Conservation (phyloP, 1,140 invertebrate species). For the Drosophila punjabiensis region DNA sequence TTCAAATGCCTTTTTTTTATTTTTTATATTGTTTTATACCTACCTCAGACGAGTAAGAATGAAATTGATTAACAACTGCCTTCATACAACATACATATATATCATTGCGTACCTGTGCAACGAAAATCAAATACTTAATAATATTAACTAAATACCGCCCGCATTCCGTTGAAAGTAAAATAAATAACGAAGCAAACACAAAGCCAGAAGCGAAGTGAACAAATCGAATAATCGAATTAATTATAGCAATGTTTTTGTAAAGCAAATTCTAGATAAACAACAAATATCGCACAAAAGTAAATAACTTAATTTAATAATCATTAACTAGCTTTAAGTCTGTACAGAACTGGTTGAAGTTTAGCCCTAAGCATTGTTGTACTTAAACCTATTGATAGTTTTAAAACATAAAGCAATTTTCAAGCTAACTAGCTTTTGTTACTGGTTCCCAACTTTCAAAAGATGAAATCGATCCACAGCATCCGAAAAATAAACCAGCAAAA, state of each 20-base stretch:
- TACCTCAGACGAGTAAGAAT: conserved; percentile 53
- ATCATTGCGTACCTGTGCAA: conserved; percentile 81
- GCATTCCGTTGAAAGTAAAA: conserved; percentile 63
- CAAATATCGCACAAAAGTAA: conserved; percentile 37
- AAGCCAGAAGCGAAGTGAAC: conserved; percentile 64
- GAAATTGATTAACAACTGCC: conserved; percentile 54
- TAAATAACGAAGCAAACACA: conserved; percentile 8
- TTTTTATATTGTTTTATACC: conserved; percentile 51
- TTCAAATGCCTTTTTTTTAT: conserved; percentile 55
- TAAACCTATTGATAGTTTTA: conserved; percentile 49
- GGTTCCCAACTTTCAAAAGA: conserved; percentile 37
- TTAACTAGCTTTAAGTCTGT: conserved; percentile 48
- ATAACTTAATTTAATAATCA: conserved; percentile 18
- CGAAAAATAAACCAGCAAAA: conserved; percentile 43
- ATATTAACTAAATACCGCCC: conserved; percentile 50
- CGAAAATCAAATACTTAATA: conserved; percentile 66
- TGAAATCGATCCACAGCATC: conserved; percentile 25
- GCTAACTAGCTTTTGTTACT: conserved; percentile 51
- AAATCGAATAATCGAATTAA: conserved; percentile 61
- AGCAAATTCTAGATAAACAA: conserved; percentile 42
- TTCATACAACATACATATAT: conserved; percentile 21
- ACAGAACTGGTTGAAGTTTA: conserved; percentile 72
- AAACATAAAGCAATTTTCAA: conserved; percentile 31
- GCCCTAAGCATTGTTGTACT: conserved; percentile 73
- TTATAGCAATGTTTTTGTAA: conserved; percentile 48